Percentiles rank a stretch among this genome's conserved stretches.
Conservation (phyloP, 2,113 vertebrate species). For the Toxotes chatareus region DNA sequence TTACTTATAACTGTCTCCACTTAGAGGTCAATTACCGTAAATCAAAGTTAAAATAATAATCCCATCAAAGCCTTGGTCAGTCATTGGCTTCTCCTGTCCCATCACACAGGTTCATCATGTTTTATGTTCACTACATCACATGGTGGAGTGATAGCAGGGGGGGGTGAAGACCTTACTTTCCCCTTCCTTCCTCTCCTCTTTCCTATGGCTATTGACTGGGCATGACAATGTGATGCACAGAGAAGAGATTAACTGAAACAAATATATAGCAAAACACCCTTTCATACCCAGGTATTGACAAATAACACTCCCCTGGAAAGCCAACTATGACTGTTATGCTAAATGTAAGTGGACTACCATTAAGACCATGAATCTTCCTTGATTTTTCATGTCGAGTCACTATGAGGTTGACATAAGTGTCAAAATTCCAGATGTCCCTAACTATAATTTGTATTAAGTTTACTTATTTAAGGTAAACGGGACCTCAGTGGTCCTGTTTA, state of each 20-base stretch:
- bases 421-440: no score
- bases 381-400: no score
- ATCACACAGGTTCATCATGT: constrained; percentile 63
- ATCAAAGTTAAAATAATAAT: constrained; percentile 65
- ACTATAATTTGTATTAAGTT: not conserved
- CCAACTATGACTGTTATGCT: no score
- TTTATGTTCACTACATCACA: constrained; percentile 64
- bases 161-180: not conserved
- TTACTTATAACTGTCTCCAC: constrained; percentile 51
- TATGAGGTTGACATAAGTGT: no score
- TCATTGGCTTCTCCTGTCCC: constrained; percentile 74
- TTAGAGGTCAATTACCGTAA: constrained; percentile 63
- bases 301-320: no score
- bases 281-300: not conserved
- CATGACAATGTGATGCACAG: not conserved
- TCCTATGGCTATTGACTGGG: not conserved
- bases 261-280: not conserved
- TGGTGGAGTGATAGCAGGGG: no score
- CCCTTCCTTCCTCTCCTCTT: not conserved
- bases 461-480: not conserved
- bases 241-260: not conserved
- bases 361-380: no score
- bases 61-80: constrained; percentile 28
- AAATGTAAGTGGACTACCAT: no score
- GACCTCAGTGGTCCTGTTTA: no score